Evolutionary conservation across 2,888 invertebrate species (phyloP).

Genomic region (Sepiola atlantica): DNA sequence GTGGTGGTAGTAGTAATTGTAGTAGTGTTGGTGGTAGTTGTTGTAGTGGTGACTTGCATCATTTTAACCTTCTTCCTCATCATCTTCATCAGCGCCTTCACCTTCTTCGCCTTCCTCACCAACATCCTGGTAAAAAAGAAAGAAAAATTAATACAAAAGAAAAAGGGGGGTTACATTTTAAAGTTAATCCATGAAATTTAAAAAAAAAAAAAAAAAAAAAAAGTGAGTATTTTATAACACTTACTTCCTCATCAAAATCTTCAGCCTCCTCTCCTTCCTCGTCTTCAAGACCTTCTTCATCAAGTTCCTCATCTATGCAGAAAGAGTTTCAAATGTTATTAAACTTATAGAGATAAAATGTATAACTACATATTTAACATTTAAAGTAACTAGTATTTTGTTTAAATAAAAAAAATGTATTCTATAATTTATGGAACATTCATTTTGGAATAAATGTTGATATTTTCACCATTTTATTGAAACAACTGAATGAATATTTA

Average conservation of each 20-base stretch:
- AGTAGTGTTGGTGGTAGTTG: not conserved
- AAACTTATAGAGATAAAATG: too few relatives aligned
- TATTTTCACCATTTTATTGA: too few relatives aligned
- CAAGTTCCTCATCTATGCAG: constrained; percentile 66
- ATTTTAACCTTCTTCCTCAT: constrained; percentile 57
- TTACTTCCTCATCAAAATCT: constrained; percentile 52
- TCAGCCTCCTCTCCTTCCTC: constrained; percentile 50
- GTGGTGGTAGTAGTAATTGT: not conserved
- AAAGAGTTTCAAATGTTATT: not conserved
- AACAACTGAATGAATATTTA: constrained; percentile 16
- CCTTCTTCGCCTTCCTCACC: constrained; percentile 60
- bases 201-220: not conserved
- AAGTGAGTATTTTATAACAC: not conserved
- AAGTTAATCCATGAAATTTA: too few relatives aligned
- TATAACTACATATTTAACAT: too few relatives aligned
- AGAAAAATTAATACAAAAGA: constrained; percentile 44
- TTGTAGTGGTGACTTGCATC: not conserved
- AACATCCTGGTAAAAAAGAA: constrained; percentile 56
- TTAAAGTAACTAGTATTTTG: too few relatives aligned
- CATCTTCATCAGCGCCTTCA: constrained; percentile 62
- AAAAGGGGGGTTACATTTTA: not conserved
- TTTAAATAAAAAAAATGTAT: not conserved
- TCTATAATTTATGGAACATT: not conserved
- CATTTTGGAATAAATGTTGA: not conserved
- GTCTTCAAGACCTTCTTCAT: constrained; percentile 62